phyloP scores from a whole-genome alignment of 2,797 vertebrate species.

The Eulemur albifrons region DNA sequence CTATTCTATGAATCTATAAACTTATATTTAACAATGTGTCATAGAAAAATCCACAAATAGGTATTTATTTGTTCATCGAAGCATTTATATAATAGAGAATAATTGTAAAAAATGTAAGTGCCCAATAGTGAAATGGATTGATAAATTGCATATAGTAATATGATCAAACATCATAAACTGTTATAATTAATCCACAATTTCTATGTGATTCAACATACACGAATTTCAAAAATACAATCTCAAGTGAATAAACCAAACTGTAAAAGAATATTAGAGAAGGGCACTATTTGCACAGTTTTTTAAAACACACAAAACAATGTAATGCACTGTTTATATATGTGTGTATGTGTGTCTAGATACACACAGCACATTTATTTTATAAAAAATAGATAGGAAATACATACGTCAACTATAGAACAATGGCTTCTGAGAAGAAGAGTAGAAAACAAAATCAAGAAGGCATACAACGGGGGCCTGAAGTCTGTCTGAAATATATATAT shows the following conservation, averaged over 20 bases:
- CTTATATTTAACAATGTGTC: neutral
- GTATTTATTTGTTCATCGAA: neutral
- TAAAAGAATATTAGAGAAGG: neutral
- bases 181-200: neutral
- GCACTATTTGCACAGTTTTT: neutral
- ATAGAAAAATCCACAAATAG: neutral
- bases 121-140: neutral
- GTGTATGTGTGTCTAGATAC: neutral
- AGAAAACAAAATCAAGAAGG: neutral
- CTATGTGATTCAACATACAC: neutral
- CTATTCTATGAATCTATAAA: neutral
- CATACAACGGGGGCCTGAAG: neutral
- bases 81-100: neutral
- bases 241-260: neutral
- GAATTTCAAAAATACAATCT: constrained; percentile 17
- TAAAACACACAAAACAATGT: neutral
- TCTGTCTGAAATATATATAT: neutral
- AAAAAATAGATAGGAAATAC: neutral
- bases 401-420: neutral
- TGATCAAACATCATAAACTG: neutral
- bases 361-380: neutral
- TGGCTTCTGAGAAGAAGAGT: neutral
- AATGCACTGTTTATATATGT: neutral
- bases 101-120: neutral
- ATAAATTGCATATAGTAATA: neutral